These are phyloP conservation scores for Phrixothrix hirtus DNA, from an alignment of 2,888 invertebrate species.

Conservation along the genomic window DNA sequence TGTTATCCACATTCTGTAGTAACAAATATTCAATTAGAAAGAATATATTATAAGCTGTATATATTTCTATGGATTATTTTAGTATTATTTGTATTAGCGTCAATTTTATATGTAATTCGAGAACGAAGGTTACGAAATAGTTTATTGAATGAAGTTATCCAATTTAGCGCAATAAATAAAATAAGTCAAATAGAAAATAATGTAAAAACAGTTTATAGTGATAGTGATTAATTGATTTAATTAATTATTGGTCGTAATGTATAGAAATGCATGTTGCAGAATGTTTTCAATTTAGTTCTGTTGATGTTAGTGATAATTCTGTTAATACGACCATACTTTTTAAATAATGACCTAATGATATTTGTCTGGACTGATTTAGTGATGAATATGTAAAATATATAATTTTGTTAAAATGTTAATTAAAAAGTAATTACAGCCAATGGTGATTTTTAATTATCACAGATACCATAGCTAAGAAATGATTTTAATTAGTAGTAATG, in stretches of 20 bases:
- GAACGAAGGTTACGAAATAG: constrained; percentile 23
- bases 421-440: no score
- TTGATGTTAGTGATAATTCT: not conserved
- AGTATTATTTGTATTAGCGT: constrained; percentile 32
- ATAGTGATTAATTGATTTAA: constrained; percentile 38
- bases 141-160: constrained; percentile 32
- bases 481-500: no score
- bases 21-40: constrained; percentile 38
- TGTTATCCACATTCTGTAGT: constrained; percentile 48
- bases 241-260: not conserved
- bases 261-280: not conserved
- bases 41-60: constrained; percentile 47
- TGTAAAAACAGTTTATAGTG: constrained; percentile 48
- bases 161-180: constrained; percentile 40
- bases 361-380: not conserved
- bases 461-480: no score
- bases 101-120: constrained; percentile 24
- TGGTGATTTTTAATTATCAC: no score
- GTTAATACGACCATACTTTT: not conserved
- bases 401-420: not conserved
- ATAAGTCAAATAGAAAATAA: constrained; percentile 45
- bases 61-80: constrained; percentile 40
- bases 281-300: not conserved
- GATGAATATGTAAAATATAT: not conserved
- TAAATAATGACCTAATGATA: not conserved